phyloP scores from a whole-genome alignment of 1,140 invertebrate genomes.

The Liolophura sinensis region DNA sequence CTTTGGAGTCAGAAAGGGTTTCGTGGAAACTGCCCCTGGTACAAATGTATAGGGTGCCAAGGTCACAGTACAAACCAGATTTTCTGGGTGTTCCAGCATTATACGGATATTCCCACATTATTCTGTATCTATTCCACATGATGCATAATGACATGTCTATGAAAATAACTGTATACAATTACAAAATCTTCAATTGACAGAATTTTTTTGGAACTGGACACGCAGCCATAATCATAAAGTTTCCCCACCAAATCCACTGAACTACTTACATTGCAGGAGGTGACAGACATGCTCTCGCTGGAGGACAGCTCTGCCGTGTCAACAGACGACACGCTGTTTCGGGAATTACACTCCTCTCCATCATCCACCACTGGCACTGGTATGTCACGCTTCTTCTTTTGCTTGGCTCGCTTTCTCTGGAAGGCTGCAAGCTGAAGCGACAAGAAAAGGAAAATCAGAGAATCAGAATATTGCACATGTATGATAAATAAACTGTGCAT shows the following conservation, averaged over 20 bases:
- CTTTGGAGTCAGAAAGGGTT: too few species aligned
- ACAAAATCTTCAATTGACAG: too few species aligned
- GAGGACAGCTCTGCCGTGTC: slow-evolving; percentile 13
- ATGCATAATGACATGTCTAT: too few species aligned
- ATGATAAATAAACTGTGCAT: too few species aligned
- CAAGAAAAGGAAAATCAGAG: slow-evolving; percentile 7
- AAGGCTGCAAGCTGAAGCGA: slow-evolving; percentile 42
- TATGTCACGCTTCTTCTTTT: slow-evolving; percentile 19
- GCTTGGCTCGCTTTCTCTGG: slow-evolving; percentile 37
- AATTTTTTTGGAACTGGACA: too few species aligned
- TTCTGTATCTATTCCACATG: too few species aligned
- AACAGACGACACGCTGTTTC: neutral
- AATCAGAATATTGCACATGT: neutral
- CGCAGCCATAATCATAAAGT: too few species aligned
- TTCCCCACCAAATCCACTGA: too few species aligned
- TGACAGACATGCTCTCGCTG: slow-evolving; percentile 11
- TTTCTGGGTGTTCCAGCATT: neutral
- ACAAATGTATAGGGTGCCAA: too few species aligned
- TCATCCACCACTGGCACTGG: neutral
- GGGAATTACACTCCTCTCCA: neutral
- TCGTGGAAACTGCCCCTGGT: too few species aligned
- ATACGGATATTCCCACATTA: too few species aligned
- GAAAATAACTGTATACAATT: too few species aligned
- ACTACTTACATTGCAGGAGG: slow-evolving; percentile 1
- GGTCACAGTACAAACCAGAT: neutral